These are phyloP conservation scores for Lindbergichthys nudifrons DNA, from an alignment of 2,797 vertebrate genomes.

Conservation along the genomic window DNA sequence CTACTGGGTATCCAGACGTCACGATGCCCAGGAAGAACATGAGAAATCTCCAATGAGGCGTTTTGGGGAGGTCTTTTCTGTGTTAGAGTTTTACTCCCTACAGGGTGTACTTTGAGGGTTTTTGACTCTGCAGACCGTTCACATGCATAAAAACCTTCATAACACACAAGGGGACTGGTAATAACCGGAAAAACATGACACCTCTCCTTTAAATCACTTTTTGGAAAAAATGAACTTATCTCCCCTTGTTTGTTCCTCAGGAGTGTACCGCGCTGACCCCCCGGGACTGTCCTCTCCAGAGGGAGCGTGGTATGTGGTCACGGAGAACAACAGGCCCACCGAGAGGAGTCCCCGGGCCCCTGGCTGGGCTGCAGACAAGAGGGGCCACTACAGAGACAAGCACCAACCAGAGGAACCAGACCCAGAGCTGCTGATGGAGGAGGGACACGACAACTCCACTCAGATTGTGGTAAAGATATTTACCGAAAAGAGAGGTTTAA, in stretches of 20 bases:
- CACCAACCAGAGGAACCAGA: slow-evolving; percentile 61
- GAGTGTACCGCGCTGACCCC: slow-evolving; percentile 31
- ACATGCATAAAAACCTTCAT: too few species aligned
- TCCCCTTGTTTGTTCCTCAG: slow-evolving; percentile 25
- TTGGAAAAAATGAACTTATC: neutral
- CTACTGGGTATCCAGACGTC: too few species aligned
- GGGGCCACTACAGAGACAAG: slow-evolving; percentile 70
- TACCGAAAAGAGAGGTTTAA: neutral
- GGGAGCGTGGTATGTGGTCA: neutral
- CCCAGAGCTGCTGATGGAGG: slow-evolving; percentile 72
- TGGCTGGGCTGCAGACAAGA: slow-evolving; percentile 51
- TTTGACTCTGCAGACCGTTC: too few species aligned
- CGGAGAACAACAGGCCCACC: slow-evolving; percentile 41
- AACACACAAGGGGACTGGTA: too few species aligned
- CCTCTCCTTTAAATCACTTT: too few species aligned
- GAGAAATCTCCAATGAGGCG: too few species aligned
- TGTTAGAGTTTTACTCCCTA: too few species aligned
- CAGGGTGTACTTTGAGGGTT: too few species aligned
- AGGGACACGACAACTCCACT: slow-evolving; percentile 69
- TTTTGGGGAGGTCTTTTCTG: too few species aligned
- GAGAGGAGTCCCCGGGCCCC: slow-evolving; percentile 42
- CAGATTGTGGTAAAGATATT: slow-evolving; percentile 70
- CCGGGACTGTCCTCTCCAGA: slow-evolving; percentile 29
- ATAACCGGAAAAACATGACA: too few species aligned
- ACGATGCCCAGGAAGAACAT: too few species aligned